Conservation (phyloP, 2,113 vertebrate genomes). For the Podarcis raffonei region DNA sequence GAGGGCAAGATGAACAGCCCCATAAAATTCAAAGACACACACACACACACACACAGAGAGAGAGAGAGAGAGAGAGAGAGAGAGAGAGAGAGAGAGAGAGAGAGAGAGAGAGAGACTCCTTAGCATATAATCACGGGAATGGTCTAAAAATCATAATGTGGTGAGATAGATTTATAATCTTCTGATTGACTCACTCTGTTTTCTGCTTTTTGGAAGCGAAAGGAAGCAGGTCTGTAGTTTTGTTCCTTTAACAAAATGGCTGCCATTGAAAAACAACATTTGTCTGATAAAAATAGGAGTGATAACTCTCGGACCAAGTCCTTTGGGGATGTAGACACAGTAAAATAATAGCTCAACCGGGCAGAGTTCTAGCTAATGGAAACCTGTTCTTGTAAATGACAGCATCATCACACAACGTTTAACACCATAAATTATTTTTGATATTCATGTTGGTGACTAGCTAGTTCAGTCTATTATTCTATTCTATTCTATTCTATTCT, state of each 20-base stretch:
- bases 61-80: too few species aligned
- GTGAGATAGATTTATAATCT: background rate
- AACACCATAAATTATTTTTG: background rate
- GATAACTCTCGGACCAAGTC: background rate
- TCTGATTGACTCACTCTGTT: background rate
- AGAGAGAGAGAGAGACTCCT: too few species aligned
- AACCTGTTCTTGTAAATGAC: background rate
- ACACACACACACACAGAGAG: too few species aligned
- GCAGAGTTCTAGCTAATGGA: background rate
- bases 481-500: background rate
- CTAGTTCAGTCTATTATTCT: background rate
- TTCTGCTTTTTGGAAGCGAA: background rate
- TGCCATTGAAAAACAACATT: background rate
- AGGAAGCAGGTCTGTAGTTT: background rate
- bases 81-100: too few species aligned
- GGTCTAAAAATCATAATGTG: background rate
- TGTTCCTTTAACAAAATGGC: background rate
- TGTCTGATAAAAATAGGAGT: background rate
- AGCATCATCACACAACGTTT: background rate
- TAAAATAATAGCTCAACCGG: background rate
- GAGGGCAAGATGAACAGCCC: background rate
- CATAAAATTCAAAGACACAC: background rate
- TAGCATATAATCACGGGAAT: background rate
- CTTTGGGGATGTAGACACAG: background rate
- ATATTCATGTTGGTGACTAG: background rate